Percentiles rank a stretch among this genome's conserved stretches.
These are phyloP conservation scores for Osmoderma eremita DNA, from an alignment of 2,888 invertebrate genomes.

Conservation along the genomic window DNA sequence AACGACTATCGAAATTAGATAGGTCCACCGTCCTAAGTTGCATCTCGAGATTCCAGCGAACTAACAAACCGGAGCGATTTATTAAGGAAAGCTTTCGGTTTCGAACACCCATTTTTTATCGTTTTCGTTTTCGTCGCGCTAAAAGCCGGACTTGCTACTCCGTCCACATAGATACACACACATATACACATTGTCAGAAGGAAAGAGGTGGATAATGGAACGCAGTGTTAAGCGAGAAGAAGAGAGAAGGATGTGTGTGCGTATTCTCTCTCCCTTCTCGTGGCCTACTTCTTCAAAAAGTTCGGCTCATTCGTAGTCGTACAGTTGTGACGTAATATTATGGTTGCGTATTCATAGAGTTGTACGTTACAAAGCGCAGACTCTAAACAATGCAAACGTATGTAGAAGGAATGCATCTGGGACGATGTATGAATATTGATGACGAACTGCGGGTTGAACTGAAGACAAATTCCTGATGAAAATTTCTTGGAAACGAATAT, in stretches of 20 bases:
- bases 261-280: slow-evolving; percentile 17
- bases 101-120: slow-evolving; percentile 17
- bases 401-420: slow-evolving; percentile 4
- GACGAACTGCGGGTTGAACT: not conserved
- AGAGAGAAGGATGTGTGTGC: not conserved
- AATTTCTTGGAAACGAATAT: too few relatives aligned
- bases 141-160: slow-evolving; percentile 13
- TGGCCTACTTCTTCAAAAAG: slow-evolving; percentile 29
- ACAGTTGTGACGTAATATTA: slow-evolving; percentile 4
- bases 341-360: slow-evolving; percentile 3
- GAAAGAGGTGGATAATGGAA: not conserved
- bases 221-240: slow-evolving; percentile 7
- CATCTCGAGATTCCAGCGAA: not conserved
- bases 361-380: slow-evolving; percentile 8
- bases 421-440: slow-evolving; percentile 2
- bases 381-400: slow-evolving; percentile 15
- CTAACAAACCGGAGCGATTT: slow-evolving; percentile 12
- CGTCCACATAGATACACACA: too few relatives aligned
- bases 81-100: slow-evolving; percentile 24
- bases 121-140: slow-evolving; percentile 20
- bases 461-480: not conserved
- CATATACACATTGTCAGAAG: not conserved
- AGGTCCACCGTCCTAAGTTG: not conserved
- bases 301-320: slow-evolving; percentile 11
- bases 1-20: not conserved